Evolutionary conservation across 1,140 invertebrate genomes (phyloP).

Genomic region (Drosophila melanica): DNA sequence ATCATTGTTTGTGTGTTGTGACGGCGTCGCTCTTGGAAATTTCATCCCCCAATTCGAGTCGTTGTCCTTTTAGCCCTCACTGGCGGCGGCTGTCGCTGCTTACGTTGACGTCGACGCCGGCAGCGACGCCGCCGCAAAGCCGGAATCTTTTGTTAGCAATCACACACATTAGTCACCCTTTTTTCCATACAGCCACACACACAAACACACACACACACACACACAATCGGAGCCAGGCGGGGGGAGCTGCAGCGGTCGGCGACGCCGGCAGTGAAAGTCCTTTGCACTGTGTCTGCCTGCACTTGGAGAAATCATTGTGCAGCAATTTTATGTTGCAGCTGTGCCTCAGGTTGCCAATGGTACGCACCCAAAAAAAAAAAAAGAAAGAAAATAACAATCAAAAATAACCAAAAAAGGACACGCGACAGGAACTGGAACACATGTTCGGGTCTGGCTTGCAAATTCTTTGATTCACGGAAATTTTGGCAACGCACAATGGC

Average conservation of each 20-base stretch:
- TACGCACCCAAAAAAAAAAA: constrained; percentile 35
- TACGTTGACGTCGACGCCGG: constrained; percentile 9
- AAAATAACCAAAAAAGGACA: too few species aligned
- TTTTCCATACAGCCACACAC: constrained; percentile 58
- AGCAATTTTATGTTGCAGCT: constrained; percentile 53
- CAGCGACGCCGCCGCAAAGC: constrained; percentile 59
- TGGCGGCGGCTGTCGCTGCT: constrained; percentile 11
- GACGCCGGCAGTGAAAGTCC: constrained; percentile 78
- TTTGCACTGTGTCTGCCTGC: constrained; percentile 64
- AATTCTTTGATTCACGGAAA: constrained; percentile 57
- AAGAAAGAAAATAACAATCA: constrained; percentile 19
- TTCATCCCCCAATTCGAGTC: constrained; percentile 75
- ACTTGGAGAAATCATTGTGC: constrained; percentile 70
- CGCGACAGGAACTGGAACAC: constrained; percentile 49
- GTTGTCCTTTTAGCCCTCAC: constrained; percentile 76
- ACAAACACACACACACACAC: constrained; percentile 24
- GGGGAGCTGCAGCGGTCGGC: constrained; percentile 34
- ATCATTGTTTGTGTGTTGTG: constrained; percentile 76
- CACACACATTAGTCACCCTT: constrained; percentile 84
- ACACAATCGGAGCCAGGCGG: constrained; percentile 3
- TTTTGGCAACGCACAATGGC: constrained; percentile 38
- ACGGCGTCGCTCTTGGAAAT: constrained; percentile 65
- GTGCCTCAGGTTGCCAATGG: constrained; percentile 50
- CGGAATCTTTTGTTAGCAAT: constrained; percentile 84
- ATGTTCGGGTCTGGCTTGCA: constrained; percentile 33